phyloP scores from a whole-genome alignment of 2,797 vertebrate genomes.

The Molossus molossus region DNA sequence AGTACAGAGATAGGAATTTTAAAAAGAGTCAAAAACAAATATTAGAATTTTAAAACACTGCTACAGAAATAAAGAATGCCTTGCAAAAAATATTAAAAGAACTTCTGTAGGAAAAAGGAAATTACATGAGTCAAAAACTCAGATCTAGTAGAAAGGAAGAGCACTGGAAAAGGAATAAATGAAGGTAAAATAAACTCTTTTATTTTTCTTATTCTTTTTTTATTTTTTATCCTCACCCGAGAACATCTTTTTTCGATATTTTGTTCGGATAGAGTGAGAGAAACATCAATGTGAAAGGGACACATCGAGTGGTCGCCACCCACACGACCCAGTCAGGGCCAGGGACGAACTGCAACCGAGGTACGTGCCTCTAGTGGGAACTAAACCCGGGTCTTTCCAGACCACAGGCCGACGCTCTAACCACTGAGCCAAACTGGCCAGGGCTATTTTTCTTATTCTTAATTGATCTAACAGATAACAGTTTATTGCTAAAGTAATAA shows the following conservation, averaged over 20 bases:
- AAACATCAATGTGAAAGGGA: too few relatives aligned
- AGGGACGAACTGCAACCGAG: too few relatives aligned
- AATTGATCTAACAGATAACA: neutral
- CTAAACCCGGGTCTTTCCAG: too few relatives aligned
- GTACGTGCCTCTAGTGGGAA: too few relatives aligned
- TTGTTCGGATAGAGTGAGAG: too few relatives aligned
- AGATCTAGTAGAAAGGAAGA: neutral
- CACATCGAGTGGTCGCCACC: too few relatives aligned
- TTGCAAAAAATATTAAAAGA: neutral
- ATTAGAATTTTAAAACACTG: neutral
- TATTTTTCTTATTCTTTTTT: neutral
- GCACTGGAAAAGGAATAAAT: neutral
- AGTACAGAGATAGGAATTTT: neutral
- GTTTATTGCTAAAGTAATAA: constrained; percentile 11
- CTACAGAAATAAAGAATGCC: neutral
- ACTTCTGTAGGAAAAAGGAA: neutral
- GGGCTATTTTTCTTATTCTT: neutral
- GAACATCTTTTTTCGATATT: too few relatives aligned
- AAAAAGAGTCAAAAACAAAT: neutral
- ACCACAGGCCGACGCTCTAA: too few relatives aligned
- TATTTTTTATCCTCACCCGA: too few relatives aligned
- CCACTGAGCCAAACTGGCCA: too few relatives aligned
- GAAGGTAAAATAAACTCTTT: neutral
- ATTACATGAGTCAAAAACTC: neutral
- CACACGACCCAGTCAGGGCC: too few relatives aligned